Evolutionary conservation across 2,888 invertebrate species (phyloP).

Genomic region (Drosophila atripex): DNA sequence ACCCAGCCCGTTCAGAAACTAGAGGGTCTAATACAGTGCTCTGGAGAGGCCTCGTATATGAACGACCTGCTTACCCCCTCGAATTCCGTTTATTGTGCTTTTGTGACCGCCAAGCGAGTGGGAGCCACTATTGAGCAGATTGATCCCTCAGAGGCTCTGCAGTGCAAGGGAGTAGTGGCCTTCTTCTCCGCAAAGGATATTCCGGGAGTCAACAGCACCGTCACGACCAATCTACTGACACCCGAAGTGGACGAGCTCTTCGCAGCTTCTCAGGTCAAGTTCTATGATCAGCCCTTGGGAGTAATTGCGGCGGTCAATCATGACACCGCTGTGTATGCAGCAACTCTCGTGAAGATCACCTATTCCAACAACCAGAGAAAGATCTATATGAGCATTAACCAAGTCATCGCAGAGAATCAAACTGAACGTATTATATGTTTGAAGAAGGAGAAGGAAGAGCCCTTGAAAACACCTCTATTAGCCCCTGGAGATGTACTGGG

Average conservation of each 20-base stretch:
- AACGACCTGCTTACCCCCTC: conserved; percentile 88
- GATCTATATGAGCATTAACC: conserved; percentile 78
- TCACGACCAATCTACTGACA: conserved; percentile 85
- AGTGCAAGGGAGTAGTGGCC: conserved; percentile 86
- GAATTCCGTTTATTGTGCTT: conserved; percentile 86
- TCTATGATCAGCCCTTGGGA: conserved; percentile 90
- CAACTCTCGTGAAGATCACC: conserved; percentile 85
- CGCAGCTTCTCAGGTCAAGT: conserved; percentile 81
- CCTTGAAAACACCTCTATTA: background rate
- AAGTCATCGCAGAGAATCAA: conserved; percentile 83
- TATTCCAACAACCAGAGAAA: conserved; percentile 82
- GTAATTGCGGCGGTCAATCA: conserved; percentile 88
- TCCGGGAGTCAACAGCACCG: conserved; percentile 82
- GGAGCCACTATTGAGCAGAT: conserved; percentile 84
- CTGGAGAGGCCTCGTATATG: conserved; percentile 91
- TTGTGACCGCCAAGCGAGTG: conserved; percentile 86
- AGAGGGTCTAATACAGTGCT: conserved; percentile 88
- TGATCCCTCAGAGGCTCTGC: conserved; percentile 85
- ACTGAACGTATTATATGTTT: conserved; percentile 64
- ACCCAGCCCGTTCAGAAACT: conserved; percentile 90
- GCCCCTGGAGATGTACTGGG: conserved; percentile 57
- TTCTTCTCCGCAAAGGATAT: conserved; percentile 87
- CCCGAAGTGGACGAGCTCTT: conserved; percentile 82
- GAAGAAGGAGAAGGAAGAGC: conserved; percentile 18
- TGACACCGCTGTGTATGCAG: conserved; percentile 85